Conservation (phyloP, 1,140 invertebrate genomes). For the Drosophila triauraria region DNA sequence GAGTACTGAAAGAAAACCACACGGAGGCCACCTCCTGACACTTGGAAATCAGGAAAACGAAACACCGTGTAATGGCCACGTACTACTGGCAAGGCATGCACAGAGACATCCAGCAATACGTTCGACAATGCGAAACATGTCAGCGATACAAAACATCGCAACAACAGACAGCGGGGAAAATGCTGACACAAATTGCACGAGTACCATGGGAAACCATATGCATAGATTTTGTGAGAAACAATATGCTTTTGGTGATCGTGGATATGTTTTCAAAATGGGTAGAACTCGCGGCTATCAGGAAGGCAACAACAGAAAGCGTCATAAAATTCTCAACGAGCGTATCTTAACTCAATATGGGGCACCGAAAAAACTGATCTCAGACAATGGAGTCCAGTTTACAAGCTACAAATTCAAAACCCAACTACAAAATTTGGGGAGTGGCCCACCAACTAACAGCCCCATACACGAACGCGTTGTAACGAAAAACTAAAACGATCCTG, state of each 20-base stretch:
- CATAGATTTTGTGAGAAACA: too few species aligned
- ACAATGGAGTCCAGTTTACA: background rate
- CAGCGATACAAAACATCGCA: background rate
- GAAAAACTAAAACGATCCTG: too few species aligned
- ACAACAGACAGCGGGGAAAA: background rate
- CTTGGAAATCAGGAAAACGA: background rate
- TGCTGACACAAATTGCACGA: background rate
- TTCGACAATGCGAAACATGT: too few species aligned
- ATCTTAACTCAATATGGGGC: background rate
- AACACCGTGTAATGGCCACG: too few species aligned
- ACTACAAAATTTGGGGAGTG: background rate
- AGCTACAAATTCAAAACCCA: background rate
- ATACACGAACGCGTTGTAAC: background rate
- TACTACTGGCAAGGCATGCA: too few species aligned
- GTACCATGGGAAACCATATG: background rate
- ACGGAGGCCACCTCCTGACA: background rate
- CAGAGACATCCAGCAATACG: too few species aligned
- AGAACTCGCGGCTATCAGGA: background rate
- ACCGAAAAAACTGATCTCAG: background rate
- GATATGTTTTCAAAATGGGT: background rate
- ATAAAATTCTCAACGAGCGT: background rate
- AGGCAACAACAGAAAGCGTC: background rate
- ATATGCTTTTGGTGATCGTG: background rate
- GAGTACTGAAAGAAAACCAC: too few species aligned
- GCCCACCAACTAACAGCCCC: background rate